Evolutionary conservation across 2,113 vertebrate species (phyloP).

Genomic region (Daubentonia madagascariensis): DNA sequence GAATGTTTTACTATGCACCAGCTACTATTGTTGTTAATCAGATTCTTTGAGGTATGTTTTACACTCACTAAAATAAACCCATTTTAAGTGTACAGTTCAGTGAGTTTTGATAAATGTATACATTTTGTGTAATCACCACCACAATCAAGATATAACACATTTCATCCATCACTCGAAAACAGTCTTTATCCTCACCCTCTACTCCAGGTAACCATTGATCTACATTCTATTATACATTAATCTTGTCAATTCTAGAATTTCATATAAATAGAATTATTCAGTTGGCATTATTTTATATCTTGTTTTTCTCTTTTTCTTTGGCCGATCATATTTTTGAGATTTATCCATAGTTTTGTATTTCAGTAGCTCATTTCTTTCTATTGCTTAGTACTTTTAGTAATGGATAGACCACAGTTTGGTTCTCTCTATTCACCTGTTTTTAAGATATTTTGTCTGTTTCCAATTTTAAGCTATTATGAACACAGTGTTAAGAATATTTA

Average conservation of each 20-base stretch:
- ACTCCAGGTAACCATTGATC: neutral
- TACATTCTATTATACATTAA: neutral
- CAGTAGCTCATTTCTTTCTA: neutral
- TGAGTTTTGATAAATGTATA: neutral
- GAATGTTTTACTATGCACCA: neutral
- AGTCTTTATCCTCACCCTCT: fast-evolving
- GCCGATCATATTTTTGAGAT: neutral
- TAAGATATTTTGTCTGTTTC: neutral
- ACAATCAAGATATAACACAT: neutral
- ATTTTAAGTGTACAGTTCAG: neutral
- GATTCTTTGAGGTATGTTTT: neutral
- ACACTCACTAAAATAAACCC: neutral
- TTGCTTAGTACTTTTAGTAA: neutral
- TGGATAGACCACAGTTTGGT: neutral
- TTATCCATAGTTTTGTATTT: neutral
- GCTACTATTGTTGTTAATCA: neutral
- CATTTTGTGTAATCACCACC: neutral
- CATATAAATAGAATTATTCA: neutral
- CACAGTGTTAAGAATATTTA: neutral
- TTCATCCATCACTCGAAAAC: neutral
- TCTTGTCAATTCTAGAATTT: neutral
- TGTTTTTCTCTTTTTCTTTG: neutral
- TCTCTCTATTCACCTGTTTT: neutral
- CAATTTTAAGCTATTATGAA: neutral
- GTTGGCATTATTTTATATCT: neutral